Conservation (phyloP, 2,797 vertebrate genomes). For the Coreius guichenoti region DNA sequence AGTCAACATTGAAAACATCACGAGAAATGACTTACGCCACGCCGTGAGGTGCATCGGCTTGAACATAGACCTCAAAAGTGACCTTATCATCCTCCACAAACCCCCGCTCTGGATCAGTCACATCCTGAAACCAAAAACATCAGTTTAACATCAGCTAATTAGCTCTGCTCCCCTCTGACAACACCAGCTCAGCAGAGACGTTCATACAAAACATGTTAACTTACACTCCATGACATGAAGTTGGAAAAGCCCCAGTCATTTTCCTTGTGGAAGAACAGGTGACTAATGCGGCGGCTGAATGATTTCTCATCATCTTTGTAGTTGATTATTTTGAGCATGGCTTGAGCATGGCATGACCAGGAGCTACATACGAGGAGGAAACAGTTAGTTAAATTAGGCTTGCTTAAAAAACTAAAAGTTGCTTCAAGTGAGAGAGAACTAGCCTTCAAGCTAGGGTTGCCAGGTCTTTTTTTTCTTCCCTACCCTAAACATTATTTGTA, state of each 20-base stretch:
- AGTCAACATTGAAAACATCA: neutral
- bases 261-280: slow-evolving; percentile 99
- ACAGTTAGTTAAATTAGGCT: neutral
- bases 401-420: neutral
- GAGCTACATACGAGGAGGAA: slow-evolving; percentile 79
- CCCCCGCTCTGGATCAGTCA: slow-evolving; percentile 97
- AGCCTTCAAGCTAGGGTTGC: too few species aligned
- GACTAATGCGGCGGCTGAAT: slow-evolving; percentile 98
- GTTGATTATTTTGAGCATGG: slow-evolving; percentile 99
- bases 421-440: neutral
- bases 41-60: slow-evolving; percentile 97
- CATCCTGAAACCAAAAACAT: slow-evolving; percentile 81
- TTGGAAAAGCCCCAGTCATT: slow-evolving; percentile 99
- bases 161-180: neutral
- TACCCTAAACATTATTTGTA: too few species aligned
- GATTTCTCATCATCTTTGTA: slow-evolving; percentile 99
- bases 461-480: too few species aligned
- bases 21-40: slow-evolving; percentile 88
- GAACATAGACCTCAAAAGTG: slow-evolving; percentile 97
- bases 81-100: slow-evolving; percentile 98
- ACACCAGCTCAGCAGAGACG: neutral
- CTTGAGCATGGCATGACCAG: slow-evolving; percentile 99
- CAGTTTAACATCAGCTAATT: neutral
- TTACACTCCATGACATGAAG: slow-evolving; percentile 99
- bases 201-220: slow-evolving; percentile 63